Evolutionary conservation across 2,113 vertebrate species (phyloP), one percentile per base, ranked within the genome.

Genomic region (Dasyornis broadbenti): DNA sequence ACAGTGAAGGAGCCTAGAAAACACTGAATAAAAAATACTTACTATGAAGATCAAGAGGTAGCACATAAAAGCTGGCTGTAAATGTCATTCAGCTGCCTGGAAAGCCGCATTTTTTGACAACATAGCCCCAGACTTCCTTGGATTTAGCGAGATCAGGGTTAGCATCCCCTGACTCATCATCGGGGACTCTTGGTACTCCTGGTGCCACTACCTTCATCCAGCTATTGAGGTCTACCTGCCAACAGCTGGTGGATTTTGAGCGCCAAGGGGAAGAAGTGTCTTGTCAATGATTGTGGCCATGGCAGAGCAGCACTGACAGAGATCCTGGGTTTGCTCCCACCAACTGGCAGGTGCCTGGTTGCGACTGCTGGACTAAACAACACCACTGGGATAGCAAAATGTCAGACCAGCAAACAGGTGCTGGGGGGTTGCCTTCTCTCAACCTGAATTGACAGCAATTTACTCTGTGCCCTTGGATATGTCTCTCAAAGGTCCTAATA

Each of bases 241-340:
- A 81, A 64, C 0, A 2, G 23, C 26, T 45, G 19, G 31, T 0
- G 1, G 33, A 26, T 27, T 91, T 81, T 10, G 39, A 9, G 23
- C 4, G 0, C 28, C 24, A 18, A 22, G 10, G 21, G 10, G 13
- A 61, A 57, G 23, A 42, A 35, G 7, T 16, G 13, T 35, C 42
- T 49, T 8, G 5, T 1, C 1, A 3, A 18, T 0, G 1, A 11
- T 1, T 49, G 35, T 18, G 15, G 49, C 35, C 0, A 0, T 13
- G 15, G 54, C 2, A 3, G 27, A 66, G n/a, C 42, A 75, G 27
- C 1, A 3, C 40, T 90, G 50, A 13, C 45, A 26, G 50, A 23
- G 6, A 14, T 42, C 60, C 37, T 4, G 11, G 18, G 16, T 37
- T 81, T 73, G 45, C n/a, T 69, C 23, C 11, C 42, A 23, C 10